Evolutionary conservation across 2,888 invertebrate species (phyloP), one percentile per base, ranked within the genome.

Genomic region (Netelia melanura): DNA sequence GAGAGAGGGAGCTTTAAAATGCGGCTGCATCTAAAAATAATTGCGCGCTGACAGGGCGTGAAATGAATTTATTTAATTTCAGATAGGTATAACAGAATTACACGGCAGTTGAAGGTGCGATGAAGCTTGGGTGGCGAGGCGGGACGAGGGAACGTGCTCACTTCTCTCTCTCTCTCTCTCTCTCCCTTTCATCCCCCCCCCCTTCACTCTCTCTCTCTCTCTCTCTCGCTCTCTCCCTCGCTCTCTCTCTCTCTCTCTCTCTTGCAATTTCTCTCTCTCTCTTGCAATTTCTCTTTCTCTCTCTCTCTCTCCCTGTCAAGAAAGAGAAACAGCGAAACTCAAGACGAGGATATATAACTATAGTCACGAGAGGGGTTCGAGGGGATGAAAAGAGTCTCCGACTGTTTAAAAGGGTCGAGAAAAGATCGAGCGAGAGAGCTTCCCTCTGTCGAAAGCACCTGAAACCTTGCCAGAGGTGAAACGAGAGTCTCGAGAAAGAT

Each of bases 31-130:
- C 92, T 89, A 90, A 91, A 91, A 92, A 92, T 93, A 93, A 93
- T 93, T 93, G 93, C 93, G 91, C 93, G 93, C 92, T 93, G 93
- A 93, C 93, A 93, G 93, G 93, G 91, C 93, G 93, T 93, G 93
- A 93, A 93, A 93, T 93, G 93, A 93, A 93, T 94, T 93, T 93
- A 93, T 93, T 93, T 92, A 92, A 93, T 93, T 94, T 93, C 92
- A 90, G 91, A 92, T 91, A 91, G 92, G 91, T 91, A 91, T 92
- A 93, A 92, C 91, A 91, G 92, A 93, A 94, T 93, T 93, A 93
- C 92, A 93, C 93, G 93, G 93, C 92, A 93, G 92, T 93, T 93
- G 92, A 88, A 90, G 90, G 89, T 90, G 91, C 92, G 91, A 93
- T 91, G 92, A 92, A 91, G 90, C 90, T 86, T 90, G 91, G 90